Evolutionary conservation across 1,140 invertebrate species (phyloP).

Genomic region (Leptinotarsa lineolata): DNA sequence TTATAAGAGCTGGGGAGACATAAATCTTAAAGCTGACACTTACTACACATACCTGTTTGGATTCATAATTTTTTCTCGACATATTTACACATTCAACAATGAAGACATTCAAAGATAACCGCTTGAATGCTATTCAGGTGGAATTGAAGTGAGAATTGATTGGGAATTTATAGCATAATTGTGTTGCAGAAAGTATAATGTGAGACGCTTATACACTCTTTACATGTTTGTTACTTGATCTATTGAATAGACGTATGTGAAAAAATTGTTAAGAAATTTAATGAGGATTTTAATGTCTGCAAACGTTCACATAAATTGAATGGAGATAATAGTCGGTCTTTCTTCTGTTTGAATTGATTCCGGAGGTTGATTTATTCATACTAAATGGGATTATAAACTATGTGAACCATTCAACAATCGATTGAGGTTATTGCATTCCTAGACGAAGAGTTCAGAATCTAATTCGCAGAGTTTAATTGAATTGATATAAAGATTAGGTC

Average conservation of each 20-base stretch:
- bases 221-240: neutral
- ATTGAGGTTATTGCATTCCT: too few relatives aligned
- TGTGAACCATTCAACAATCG: too few relatives aligned
- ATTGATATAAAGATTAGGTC: too few relatives aligned
- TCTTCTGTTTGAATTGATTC: neutral
- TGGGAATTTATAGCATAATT: neutral
- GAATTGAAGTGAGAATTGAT: conserved; percentile 8
- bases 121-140: conserved; percentile 5
- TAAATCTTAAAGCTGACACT: neutral
- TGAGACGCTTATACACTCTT: neutral
- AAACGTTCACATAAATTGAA: neutral
- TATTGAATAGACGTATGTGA: neutral
- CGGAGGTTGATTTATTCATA: neutral
- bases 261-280: conserved; percentile 1
- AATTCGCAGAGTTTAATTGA: too few relatives aligned
- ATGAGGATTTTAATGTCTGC: neutral
- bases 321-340: neutral
- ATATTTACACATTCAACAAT: neutral
- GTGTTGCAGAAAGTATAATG: neutral
- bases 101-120: conserved; percentile 3
- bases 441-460: too few relatives aligned
- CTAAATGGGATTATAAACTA: too few relatives aligned
- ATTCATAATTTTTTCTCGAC: neutral
- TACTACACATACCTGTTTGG: neutral
- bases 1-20: neutral